Conservation (phyloP, 2,888 invertebrate genomes). For the Phengaris arion region DNA sequence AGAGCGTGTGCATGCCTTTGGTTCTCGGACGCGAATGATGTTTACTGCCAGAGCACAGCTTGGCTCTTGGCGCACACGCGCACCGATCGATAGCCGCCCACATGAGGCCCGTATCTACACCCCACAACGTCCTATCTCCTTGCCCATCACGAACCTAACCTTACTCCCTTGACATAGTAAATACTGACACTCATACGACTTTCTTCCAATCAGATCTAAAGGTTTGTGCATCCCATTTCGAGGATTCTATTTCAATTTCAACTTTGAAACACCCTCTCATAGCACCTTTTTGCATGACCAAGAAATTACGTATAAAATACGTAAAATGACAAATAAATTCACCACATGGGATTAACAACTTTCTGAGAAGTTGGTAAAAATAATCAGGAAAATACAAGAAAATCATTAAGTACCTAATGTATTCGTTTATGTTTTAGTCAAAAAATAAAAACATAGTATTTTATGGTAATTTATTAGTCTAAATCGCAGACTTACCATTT, state of each 20-base stretch:
- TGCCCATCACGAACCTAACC: constrained; percentile 8
- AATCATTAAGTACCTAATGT: no score
- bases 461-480: no score
- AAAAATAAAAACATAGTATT: no score
- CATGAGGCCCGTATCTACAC: constrained; percentile 47
- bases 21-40: constrained; percentile 47
- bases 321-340: not conserved
- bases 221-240: constrained; percentile 26
- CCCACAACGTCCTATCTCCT: constrained; percentile 27
- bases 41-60: constrained; percentile 47
- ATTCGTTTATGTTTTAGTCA: no score
- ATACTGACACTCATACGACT: not conserved
- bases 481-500: no score
- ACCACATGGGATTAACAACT: not conserved
- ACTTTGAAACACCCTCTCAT: not conserved
- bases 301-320: not conserved
- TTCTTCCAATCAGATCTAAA: not conserved
- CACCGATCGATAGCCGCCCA: constrained; percentile 76
- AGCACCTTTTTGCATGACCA: not conserved
- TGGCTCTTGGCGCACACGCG: constrained; percentile 57
- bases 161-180: constrained; percentile 14
- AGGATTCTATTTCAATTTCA: no score
- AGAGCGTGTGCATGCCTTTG: constrained; percentile 55
- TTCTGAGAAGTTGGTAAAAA: not conserved
- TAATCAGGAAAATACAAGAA: no score